Conservation (phyloP, 1,140 invertebrate genomes). For the Teleogryllus occipitalis region DNA sequence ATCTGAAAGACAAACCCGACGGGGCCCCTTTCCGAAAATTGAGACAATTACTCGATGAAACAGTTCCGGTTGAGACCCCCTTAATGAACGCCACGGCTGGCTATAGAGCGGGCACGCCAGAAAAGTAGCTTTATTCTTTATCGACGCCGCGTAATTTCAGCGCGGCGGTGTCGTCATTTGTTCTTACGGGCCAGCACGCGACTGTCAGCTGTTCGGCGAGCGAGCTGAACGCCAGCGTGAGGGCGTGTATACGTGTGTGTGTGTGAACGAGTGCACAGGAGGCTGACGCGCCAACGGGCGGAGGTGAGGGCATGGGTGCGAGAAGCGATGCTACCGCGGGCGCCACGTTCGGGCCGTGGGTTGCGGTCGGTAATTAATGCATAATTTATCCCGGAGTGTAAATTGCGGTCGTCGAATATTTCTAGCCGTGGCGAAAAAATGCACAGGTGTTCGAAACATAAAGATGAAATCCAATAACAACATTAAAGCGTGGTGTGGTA, state of each 20-base stretch:
- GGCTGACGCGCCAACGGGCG: no score
- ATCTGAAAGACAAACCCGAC: conserved; percentile 3
- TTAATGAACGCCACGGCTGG: background rate
- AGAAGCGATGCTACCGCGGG: no score
- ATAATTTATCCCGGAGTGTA: background rate
- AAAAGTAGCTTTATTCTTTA: conserved; percentile 6
- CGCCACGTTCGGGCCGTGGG: no score
- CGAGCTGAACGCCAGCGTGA: background rate
- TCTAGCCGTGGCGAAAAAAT: background rate
- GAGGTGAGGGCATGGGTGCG: no score
- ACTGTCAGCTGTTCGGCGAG: background rate
- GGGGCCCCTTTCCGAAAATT: background rate
- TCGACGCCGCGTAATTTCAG: background rate
- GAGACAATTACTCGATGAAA: conserved; percentile 1
- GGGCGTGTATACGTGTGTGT: background rate
- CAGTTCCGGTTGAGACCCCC: background rate
- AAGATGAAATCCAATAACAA: conserved; percentile 2
- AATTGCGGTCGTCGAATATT: background rate
- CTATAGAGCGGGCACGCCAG: background rate
- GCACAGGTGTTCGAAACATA: background rate
- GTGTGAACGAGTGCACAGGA: no score
- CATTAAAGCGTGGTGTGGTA: background rate
- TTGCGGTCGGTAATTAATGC: background rate
- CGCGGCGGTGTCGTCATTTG: background rate
- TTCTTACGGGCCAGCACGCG: background rate